A percentile compares a stretch with the other conserved stretches of the same genome.
Evolutionary conservation across 1,140 invertebrate species (phyloP).

Genomic region (Anoplolepis gracilipes): DNA sequence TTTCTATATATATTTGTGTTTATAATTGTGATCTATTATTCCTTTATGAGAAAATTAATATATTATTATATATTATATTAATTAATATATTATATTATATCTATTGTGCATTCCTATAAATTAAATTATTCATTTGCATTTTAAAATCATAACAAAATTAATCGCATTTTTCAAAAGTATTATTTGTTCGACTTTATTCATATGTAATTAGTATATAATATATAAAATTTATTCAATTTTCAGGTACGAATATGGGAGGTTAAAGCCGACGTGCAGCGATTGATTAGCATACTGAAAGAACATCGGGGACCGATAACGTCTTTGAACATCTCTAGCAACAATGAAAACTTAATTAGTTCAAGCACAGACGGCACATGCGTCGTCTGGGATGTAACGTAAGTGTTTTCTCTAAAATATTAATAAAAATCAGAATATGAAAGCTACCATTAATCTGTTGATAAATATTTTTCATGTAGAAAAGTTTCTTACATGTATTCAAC

Average conservation of each 20-base stretch:
- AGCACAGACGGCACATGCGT: constrained; percentile 96
- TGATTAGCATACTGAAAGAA: constrained; percentile 93
- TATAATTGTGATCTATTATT: not conserved
- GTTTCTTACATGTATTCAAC: not conserved
- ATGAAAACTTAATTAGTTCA: constrained; percentile 93
- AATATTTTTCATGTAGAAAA: no score
- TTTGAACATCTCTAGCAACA: constrained; percentile 91
- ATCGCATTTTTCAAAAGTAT: not conserved
- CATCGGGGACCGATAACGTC: constrained; percentile 95
- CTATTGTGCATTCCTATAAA: not conserved
- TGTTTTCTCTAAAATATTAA: constrained; percentile 21
- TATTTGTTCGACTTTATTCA: not conserved
- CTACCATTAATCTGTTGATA: no score
- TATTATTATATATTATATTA: no score
- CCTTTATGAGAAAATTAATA: not conserved
- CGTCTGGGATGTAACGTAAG: constrained; percentile 94
- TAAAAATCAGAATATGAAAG: no score
- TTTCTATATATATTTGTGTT: not conserved
- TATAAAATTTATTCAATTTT: constrained; percentile 4
- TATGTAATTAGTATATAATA: not conserved
- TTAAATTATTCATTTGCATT: not conserved
- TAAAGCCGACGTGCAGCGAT: constrained; percentile 87
- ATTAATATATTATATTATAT: no score
- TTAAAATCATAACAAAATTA: not conserved
- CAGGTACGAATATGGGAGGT: constrained; percentile 92